These are phyloP conservation scores for Cinclus mexicanus DNA, from an alignment of 2,113 vertebrate genomes.

Conservation along the genomic window DNA sequence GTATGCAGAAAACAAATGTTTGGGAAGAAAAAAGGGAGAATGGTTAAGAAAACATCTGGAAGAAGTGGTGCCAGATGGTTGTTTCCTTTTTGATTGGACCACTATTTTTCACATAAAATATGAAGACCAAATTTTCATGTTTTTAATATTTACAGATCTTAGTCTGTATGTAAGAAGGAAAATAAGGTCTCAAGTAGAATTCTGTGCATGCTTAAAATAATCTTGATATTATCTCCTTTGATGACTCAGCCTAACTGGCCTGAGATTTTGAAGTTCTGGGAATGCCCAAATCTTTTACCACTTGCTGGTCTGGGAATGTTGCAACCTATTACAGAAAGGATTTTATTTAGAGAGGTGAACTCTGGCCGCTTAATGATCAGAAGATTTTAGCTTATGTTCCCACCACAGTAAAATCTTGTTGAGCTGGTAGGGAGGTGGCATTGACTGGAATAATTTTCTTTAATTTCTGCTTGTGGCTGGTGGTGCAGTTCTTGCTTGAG, in stretches of 20 bases:
- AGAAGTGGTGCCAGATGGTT: neutral
- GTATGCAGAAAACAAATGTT: neutral
- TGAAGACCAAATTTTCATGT: neutral
- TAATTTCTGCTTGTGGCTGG: neutral
- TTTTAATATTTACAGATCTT: slow-evolving; percentile 33
- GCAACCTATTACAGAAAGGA: neutral
- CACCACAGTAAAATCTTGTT: neutral
- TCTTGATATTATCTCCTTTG: neutral
- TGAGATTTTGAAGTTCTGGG: neutral
- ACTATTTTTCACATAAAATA: slow-evolving; percentile 7
- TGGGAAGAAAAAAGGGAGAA: neutral
- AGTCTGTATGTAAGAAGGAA: neutral
- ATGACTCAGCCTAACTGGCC: slow-evolving; percentile 9
- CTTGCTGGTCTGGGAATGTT: neutral
- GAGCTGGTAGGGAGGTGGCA: neutral
- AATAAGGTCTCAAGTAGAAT: neutral
- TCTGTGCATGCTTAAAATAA: slow-evolving; percentile 10
- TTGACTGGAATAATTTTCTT: neutral
- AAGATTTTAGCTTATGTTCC: neutral
- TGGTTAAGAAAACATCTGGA: slow-evolving; percentile 1
- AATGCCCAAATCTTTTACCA: neutral
- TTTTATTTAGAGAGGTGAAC: neutral
- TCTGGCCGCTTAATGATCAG: neutral
- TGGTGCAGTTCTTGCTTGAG: neutral
- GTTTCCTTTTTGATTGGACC: neutral